A percentile compares a stretch with the other conserved stretches of the same genome.
These are phyloP conservation scores for Botrylloides violaceus DNA, from an alignment of 23 tunicate genomes.

Conservation along the genomic window DNA sequence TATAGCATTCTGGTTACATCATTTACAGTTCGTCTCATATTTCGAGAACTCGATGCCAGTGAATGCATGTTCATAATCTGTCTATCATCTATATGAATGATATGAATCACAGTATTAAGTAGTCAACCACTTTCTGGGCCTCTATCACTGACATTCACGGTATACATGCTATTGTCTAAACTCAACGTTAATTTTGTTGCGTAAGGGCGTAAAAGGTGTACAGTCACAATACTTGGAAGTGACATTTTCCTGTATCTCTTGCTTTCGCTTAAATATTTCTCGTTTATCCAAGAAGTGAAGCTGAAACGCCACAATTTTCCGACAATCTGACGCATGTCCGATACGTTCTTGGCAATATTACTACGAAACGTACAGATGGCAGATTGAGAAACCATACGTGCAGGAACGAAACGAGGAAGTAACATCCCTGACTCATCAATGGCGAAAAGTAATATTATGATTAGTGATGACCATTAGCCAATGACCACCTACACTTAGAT, in stretches of 20 bases:
- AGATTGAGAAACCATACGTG: slow-evolving; percentile 2
- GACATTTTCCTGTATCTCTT: not conserved
- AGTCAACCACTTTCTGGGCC: not conserved
- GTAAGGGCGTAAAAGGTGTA: not conserved
- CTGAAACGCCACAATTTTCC: not conserved
- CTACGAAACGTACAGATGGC: slow-evolving; percentile 13
- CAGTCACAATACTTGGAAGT: slow-evolving; percentile 5
- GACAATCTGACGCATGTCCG: slow-evolving; percentile 1
- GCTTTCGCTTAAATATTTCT: not conserved
- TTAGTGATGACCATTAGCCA: too few species aligned
- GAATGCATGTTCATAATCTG: too few species aligned
- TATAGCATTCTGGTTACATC: too few species aligned
- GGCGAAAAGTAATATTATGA: too few species aligned
- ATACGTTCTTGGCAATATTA: not conserved
- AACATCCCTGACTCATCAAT: slow-evolving; percentile 3
- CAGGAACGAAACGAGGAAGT: slow-evolving; percentile 28
- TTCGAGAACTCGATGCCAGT: too few species aligned
- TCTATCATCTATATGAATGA: not conserved
- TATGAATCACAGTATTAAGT: not conserved
- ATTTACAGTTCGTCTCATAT: too few species aligned
- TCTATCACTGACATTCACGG: too few species aligned
- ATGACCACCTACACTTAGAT: too few species aligned
- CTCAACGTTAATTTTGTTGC: too few species aligned
- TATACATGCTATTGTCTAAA: too few species aligned
- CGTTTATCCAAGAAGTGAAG: not conserved